Conservation (phyloP, 2,888 invertebrate species). For the Agrotis clavis region DNA sequence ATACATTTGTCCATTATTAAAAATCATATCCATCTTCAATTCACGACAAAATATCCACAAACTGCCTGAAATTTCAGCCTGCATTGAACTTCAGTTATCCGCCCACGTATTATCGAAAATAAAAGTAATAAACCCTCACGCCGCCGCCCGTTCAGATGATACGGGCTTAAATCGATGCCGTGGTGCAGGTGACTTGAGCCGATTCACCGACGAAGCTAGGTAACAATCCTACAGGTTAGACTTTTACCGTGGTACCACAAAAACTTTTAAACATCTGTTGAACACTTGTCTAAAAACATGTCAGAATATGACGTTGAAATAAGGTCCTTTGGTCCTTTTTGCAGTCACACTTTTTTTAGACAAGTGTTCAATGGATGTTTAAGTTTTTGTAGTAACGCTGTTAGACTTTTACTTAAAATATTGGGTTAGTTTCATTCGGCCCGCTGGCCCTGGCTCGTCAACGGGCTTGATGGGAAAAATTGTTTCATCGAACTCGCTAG, state of each 20-base stretch:
- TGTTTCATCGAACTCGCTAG: too few relatives aligned
- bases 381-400: too few relatives aligned
- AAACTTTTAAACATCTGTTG: too few relatives aligned
- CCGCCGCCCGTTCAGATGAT: constrained; percentile 46
- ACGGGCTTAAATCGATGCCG: constrained; percentile 64
- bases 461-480: too few relatives aligned
- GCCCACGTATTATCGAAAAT: constrained; percentile 44
- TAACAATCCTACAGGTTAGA: constrained; percentile 41
- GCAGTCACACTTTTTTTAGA: too few relatives aligned
- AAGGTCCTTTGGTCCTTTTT: too few relatives aligned
- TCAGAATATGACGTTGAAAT: too few relatives aligned
- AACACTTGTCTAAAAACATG: too few relatives aligned
- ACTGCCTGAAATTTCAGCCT: background rate
- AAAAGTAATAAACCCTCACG: constrained; percentile 40
- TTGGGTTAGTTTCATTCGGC: background rate
- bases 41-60: background rate
- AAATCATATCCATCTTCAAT: background rate
- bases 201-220: constrained; percentile 27
- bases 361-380: too few relatives aligned
- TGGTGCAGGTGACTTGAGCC: constrained; percentile 47
- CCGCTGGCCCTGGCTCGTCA: too few relatives aligned
- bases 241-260: too few relatives aligned
- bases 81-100: constrained; percentile 25
- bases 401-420: too few relatives aligned
- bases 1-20: background rate